A percentile compares a stretch with the other conserved stretches of the same genome.
Evolutionary conservation across 53 echinoderm and acorn worm species (phyloP).

Genomic region (Patiria pectinifera): DNA sequence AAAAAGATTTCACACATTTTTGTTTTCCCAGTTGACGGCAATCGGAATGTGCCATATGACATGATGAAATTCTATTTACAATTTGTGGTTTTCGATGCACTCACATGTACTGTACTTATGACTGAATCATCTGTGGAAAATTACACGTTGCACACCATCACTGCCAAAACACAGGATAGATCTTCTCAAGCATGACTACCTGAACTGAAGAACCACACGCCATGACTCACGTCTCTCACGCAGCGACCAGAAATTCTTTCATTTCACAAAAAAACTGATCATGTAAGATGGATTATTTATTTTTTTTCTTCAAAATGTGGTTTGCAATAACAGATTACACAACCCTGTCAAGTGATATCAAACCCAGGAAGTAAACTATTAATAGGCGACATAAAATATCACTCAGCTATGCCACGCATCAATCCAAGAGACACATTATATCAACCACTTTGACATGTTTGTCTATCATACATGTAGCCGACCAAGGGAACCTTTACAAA

Average conservation of each 20-base stretch:
- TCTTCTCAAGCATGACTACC: no score
- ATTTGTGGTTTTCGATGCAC: no score
- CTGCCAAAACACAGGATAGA: background rate
- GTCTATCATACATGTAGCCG: background rate
- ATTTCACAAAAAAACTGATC: no score
- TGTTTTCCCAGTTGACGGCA: no score
- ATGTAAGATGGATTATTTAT: no score
- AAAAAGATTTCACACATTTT: no score
- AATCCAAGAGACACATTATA: background rate
- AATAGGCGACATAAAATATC: background rate
- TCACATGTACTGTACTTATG: no score
- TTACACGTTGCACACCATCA: background rate
- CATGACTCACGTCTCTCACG: no score
- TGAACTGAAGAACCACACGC: no score
- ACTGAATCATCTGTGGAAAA: background rate
- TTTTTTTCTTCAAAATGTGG: background rate
- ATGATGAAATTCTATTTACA: background rate
- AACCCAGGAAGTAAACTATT: background rate
- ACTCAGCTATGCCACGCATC: background rate
- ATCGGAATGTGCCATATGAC: background rate
- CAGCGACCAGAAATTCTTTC: no score
- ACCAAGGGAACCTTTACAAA: background rate
- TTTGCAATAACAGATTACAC: no score
- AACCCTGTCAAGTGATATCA: background rate
- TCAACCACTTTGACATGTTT: background rate